Evolutionary conservation across 2,888 invertebrate species (phyloP), one percentile per base, ranked within the genome.

Genomic region (Adelognathus sp.): DNA sequence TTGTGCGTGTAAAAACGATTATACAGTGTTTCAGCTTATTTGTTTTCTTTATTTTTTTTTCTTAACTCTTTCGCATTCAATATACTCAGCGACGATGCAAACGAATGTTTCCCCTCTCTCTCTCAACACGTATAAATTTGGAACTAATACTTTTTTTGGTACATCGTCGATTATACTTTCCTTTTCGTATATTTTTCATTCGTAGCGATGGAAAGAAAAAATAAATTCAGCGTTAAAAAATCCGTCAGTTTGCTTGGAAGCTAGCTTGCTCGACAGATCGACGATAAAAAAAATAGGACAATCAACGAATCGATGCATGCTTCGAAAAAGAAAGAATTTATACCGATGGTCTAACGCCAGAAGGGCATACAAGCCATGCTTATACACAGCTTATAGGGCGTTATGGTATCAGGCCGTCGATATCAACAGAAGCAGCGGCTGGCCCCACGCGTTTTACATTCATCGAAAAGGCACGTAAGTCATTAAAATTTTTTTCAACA

Each of bases 131-230:
- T 56, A 61, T 29, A 67, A 63, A 60, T 66, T 79, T 64, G 46
- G 75, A 79, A 79, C 64, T 79, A 79, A 79, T 79, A 79, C 78
- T 79, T 79, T 74, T 76, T 79, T 70, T 79, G 78, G 78, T 79
- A 74, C 74, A 66, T 74, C 74, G 58, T 74, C 78, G 74, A 79
- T 75, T 64, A 64, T 71, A 79, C 79, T 71, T 75, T 79, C 75
- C 71, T 79, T 52, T 74, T 52, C 50, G 24, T 39, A 66, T 36
- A 33, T 2, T 29, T 4, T 36, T 74, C 33, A 18, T 39, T 54
- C 41, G 58, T 50, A 50, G 27, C 21, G 67, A 69, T 29, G n/a
- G n/a, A 63, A 64, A 70, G 9, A 64, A 54, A 52, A 60, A 73
- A 67, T 33, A 33, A 52, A 70, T 36, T 31, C 36, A 36, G 36